Conservation (phyloP, 2,888 invertebrate genomes). For the Stramonita haemastoma region DNA sequence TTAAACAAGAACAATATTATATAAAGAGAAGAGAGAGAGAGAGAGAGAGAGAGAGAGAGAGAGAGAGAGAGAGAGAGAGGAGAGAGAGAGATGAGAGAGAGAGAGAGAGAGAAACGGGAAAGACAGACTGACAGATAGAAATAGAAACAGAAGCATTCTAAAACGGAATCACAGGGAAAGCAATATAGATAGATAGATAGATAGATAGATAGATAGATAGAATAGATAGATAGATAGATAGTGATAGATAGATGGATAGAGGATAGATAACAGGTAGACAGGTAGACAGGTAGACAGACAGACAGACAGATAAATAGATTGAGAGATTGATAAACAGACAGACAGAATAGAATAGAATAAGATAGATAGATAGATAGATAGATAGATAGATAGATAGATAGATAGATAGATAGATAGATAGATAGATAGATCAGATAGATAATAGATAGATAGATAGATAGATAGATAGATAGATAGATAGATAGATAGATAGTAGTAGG, state of each 20-base stretch:
- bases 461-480: background rate
- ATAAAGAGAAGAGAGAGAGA: too few species aligned
- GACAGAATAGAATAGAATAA: too few species aligned
- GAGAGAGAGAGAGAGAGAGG: background rate
- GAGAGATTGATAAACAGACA: background rate
- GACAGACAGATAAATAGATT: background rate
- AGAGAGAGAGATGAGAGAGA: background rate
- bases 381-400: background rate
- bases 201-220: too few species aligned
- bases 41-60: background rate
- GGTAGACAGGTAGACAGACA: background rate
- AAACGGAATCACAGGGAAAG: too few species aligned
- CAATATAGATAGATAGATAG: too few species aligned
- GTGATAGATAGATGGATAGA: background rate
- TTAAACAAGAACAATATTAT: too few species aligned
- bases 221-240: background rate
- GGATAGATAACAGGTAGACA: background rate
- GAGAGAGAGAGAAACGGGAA: background rate
- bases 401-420: background rate
- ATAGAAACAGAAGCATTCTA: too few species aligned
- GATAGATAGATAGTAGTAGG: background rate
- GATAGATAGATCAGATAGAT: background rate
- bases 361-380: background rate
- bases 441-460: background rate
- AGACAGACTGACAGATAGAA: too few species aligned